A percentile compares a stretch with the other conserved stretches of the same genome.
These are phyloP conservation scores for Drosophila sechellia DNA, from an alignment of 1,140 invertebrate genomes.

Conservation along the genomic window DNA sequence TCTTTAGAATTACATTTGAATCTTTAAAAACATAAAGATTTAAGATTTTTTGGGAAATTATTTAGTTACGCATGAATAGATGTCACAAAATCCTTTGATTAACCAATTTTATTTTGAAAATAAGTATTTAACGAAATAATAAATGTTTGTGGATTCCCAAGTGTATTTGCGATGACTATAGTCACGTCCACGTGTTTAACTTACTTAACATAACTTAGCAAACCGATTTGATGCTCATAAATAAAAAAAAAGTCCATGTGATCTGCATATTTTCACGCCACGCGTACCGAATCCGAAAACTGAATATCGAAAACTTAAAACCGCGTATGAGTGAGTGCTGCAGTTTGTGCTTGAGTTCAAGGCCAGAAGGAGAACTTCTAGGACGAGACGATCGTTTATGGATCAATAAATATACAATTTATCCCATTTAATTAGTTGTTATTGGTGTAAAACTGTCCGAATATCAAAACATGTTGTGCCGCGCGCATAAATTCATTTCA, in stretches of 20 bases:
- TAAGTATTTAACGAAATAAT: neutral
- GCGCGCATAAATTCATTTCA: conserved; percentile 71
- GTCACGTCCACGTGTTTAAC: conserved; percentile 20
- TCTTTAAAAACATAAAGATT: neutral
- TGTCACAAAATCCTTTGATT: neutral
- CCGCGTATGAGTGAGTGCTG: conserved; percentile 3
- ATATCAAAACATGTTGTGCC: conserved; percentile 75
- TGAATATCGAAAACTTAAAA: conserved; percentile 7
- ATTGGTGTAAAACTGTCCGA: conserved; percentile 72
- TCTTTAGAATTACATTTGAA: too few relatives aligned
- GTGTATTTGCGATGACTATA: conserved; percentile 1
- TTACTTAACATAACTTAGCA: conserved; percentile 12
- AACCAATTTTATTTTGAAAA: neutral
- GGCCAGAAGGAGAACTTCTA: neutral
- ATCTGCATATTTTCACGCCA: conserved; percentile 46
- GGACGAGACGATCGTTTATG: conserved; percentile 28
- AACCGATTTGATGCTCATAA: conserved; percentile 32
- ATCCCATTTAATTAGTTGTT: conserved; percentile 67
- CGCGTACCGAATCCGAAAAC: conserved; percentile 32
- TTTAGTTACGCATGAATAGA: too few relatives aligned
- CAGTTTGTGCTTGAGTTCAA: conserved; percentile 36
- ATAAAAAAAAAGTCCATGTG: conserved; percentile 23
- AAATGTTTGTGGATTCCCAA: conserved; percentile 10
- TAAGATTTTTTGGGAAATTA: neutral
- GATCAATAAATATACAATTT: conserved; percentile 70